A percentile compares a stretch with the other conserved stretches of the same genome.
Evolutionary conservation across 2,113 vertebrate species (phyloP).

Genomic region (Chloropsis hardwickii): DNA sequence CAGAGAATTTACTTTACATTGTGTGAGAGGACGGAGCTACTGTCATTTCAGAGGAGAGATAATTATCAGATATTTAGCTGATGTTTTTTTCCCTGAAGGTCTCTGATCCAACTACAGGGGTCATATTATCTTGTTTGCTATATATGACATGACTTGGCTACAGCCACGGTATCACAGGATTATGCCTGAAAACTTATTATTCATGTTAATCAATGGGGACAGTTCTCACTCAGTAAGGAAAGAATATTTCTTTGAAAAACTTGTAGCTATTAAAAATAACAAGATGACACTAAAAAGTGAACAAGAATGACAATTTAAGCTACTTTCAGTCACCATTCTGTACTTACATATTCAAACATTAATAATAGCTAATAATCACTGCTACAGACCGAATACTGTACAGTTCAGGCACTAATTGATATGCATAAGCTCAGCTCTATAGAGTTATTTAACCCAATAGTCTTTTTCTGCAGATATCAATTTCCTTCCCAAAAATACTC

Average conservation of each 20-base stretch:
- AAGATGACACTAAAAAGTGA: not conserved
- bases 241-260: not conserved
- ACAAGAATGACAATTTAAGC: not conserved
- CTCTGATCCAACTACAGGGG: not conserved
- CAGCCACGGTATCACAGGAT: not conserved
- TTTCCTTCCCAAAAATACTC: not conserved
- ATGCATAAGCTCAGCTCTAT: not conserved
- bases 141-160: not conserved
- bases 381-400: not conserved
- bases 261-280: not conserved
- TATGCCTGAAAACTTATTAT: not conserved
- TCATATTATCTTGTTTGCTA: not conserved
- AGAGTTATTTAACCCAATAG: not conserved
- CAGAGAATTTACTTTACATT: not conserved
- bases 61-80: not conserved
- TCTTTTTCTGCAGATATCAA: not conserved
- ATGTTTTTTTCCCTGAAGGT: not conserved
- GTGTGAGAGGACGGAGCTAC: not conserved
- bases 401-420: not conserved
- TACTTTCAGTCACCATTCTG: not conserved
- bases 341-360: not conserved
- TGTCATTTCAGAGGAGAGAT: not conserved
- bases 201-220: not conserved
- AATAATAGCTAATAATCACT: not conserved
- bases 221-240: not conserved